These are phyloP conservation scores for Drosophila lacicola DNA, from an alignment of 2,888 invertebrate species.

Conservation along the genomic window DNA sequence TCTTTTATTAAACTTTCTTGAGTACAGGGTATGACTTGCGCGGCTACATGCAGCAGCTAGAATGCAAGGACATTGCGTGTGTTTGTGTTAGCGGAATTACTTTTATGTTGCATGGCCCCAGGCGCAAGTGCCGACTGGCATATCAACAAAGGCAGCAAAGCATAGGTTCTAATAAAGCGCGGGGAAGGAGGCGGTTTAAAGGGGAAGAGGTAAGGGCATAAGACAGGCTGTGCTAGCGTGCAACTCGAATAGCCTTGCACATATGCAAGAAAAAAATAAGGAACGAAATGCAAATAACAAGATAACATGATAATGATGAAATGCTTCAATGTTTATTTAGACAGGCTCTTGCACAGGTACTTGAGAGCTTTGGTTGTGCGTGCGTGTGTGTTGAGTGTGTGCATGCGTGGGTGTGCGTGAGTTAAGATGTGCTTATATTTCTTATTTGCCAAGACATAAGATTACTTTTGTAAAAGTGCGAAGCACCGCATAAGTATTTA, in stretches of 20 bases:
- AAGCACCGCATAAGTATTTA: conserved; percentile 76
- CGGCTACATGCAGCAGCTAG: not conserved
- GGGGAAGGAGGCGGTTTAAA: not conserved
- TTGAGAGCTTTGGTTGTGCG: conserved; percentile 3
- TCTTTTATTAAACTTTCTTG: not conserved
- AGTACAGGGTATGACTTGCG: conserved; percentile 32
- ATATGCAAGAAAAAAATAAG: conserved; percentile 47
- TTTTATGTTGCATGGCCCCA: conserved; percentile 51
- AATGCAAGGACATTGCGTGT: conserved; percentile 28
- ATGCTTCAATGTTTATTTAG: conserved; percentile 70
- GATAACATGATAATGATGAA: conserved; percentile 74
- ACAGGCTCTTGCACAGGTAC: conserved; percentile 34
- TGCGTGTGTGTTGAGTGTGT: conserved; percentile 1
- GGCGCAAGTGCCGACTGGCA: conserved; percentile 49
- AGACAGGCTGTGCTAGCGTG: conserved; percentile 10
- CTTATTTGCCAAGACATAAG: conserved; percentile 56
- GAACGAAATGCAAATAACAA: conserved; percentile 70
- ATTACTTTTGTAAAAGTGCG: conserved; percentile 71
- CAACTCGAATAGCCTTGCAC: conserved; percentile 46
- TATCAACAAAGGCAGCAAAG: conserved; percentile 35
- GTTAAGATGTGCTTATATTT: conserved; percentile 36
- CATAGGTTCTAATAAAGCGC: not conserved
- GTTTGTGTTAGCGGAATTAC: conserved; percentile 56
- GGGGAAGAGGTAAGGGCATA: not conserved
- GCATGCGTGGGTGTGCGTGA: conserved; percentile 3